Conservation (phyloP, 37 sponge, comb jelly and placozoan species). For the Agelas oroides region DNA sequence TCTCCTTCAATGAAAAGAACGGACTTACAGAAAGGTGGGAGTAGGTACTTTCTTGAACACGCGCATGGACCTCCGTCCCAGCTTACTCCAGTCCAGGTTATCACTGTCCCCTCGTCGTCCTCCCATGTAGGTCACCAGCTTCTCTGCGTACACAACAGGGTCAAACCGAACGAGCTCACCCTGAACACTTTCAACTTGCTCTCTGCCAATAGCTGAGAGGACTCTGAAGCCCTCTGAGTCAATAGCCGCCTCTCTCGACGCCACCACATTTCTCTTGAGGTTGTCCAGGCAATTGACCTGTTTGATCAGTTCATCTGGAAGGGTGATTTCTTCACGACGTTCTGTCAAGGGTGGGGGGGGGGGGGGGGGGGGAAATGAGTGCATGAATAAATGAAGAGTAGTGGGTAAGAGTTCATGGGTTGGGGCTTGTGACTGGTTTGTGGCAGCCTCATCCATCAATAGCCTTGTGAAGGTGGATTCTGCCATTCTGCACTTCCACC, state of each 20-base stretch:
- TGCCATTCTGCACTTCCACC: no score
- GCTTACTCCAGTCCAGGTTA: slow-evolving; percentile 70
- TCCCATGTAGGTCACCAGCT: slow-evolving; percentile 76
- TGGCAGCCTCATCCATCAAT: neutral
- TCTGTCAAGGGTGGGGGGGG: neutral
- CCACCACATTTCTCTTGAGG: slow-evolving; percentile 32
- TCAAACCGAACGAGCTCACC: slow-evolving; percentile 77
- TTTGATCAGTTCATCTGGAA: slow-evolving; percentile 45
- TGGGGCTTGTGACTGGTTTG: no score
- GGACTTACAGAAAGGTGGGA: slow-evolving; percentile 74
- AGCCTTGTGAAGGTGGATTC: neutral
- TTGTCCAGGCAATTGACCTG: slow-evolving; percentile 10
- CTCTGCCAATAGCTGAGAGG: slow-evolving; percentile 68
- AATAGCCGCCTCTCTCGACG: slow-evolving; percentile 80
- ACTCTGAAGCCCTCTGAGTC: slow-evolving; percentile 74
- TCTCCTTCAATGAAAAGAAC: no score
- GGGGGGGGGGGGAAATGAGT: no score
- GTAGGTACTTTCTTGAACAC: slow-evolving; percentile 64
- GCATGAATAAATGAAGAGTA: no score
- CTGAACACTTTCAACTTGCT: slow-evolving; percentile 61
- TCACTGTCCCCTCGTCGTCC: slow-evolving; percentile 40
- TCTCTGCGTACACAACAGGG: slow-evolving; percentile 44
- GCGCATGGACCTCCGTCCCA: slow-evolving; percentile 54
- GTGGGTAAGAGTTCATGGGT: no score
- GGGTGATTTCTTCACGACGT: slow-evolving; percentile 42